These are phyloP conservation scores for Acronicta psi DNA, from an alignment of 2,888 invertebrate genomes.

Conservation along the genomic window DNA sequence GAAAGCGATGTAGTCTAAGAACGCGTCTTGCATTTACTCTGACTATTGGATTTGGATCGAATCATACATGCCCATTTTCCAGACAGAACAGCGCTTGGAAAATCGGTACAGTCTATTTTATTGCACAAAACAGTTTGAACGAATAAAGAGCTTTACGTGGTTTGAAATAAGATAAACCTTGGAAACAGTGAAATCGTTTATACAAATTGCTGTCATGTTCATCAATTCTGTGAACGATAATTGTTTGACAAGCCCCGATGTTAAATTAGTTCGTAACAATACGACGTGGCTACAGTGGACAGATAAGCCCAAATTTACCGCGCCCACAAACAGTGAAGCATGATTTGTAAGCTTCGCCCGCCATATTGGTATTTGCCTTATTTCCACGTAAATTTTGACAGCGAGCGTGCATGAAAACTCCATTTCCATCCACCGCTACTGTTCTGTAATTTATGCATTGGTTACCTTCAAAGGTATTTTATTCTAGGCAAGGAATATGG, in stretches of 20 bases:
- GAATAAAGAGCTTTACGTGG: slow-evolving; percentile 10
- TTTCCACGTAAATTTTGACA: slow-evolving; percentile 59
- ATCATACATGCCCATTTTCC: slow-evolving; percentile 64
- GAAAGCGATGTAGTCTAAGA: slow-evolving; percentile 66
- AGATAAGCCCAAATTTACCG: slow-evolving; percentile 59
- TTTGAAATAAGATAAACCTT: slow-evolving; percentile 1
- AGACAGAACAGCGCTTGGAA: slow-evolving; percentile 23
- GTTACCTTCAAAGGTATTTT: slow-evolving; percentile 52
- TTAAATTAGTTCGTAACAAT: slow-evolving; percentile 47
- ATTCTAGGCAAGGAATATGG: slow-evolving; percentile 17
- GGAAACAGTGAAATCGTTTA: background rate
- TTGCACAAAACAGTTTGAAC: slow-evolving; percentile 22
- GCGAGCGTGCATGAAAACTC: slow-evolving; percentile 54
- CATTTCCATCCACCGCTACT: slow-evolving; percentile 49
- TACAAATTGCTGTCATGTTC: background rate
- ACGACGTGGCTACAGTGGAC: slow-evolving; percentile 33
- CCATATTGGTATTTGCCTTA: slow-evolving; percentile 51
- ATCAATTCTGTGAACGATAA: slow-evolving; percentile 12
- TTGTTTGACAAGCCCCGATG: slow-evolving; percentile 37
- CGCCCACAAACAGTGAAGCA: slow-evolving; percentile 47
- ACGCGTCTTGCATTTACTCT: slow-evolving; percentile 71
- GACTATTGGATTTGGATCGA: slow-evolving; percentile 74
- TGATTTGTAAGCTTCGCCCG: slow-evolving; percentile 57
- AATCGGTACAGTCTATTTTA: slow-evolving; percentile 48
- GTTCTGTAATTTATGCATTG: slow-evolving; percentile 58